phyloP scores from a whole-genome alignment of 1,140 invertebrate genomes.

The Drosophila carrolli region DNA sequence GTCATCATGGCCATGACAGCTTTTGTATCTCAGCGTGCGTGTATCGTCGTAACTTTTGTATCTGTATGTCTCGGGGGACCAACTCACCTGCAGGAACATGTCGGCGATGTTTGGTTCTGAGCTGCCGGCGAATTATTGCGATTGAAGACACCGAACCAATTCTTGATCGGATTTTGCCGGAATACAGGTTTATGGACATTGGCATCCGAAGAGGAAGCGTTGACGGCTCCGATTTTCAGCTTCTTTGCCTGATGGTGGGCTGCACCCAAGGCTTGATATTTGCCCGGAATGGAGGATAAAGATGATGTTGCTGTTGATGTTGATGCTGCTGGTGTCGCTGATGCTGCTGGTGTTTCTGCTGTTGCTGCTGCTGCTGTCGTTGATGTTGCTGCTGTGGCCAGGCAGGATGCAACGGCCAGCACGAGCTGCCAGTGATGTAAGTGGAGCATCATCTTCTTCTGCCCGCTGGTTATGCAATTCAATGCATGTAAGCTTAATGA shows the following conservation, averaged over 20 bases:
- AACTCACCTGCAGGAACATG: slow-evolving; percentile 82
- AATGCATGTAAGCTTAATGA: slow-evolving; percentile 66
- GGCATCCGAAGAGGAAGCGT: slow-evolving; percentile 24
- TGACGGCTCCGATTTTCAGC: slow-evolving; percentile 54
- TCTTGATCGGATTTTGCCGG: slow-evolving; percentile 84
- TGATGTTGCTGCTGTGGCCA: slow-evolving; percentile 15
- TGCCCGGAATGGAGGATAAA: slow-evolving; percentile 74
- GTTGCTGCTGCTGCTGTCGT: slow-evolving; percentile 19
- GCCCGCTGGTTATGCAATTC: slow-evolving; percentile 65
- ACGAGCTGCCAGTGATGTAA: slow-evolving; percentile 79
- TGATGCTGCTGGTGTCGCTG: slow-evolving; percentile 11
- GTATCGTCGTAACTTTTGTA: slow-evolving; percentile 19
- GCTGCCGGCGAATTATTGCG: slow-evolving; percentile 78
- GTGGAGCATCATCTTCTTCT: slow-evolving; percentile 75
- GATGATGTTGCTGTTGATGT: slow-evolving; percentile 34
- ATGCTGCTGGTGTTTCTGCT: slow-evolving; percentile 18
- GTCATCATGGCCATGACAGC: slow-evolving; percentile 68
- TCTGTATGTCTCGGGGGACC: slow-evolving; percentile 21
- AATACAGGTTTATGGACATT: slow-evolving; percentile 72
- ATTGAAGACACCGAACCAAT: slow-evolving; percentile 83
- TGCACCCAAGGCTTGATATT: slow-evolving; percentile 78
- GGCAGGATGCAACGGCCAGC: slow-evolving; percentile 77
- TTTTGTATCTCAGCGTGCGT: slow-evolving; percentile 30
- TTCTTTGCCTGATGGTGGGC: slow-evolving; percentile 70
- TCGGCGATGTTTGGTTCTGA: slow-evolving; percentile 71